Evolutionary conservation across 2,888 invertebrate species (phyloP).

Genomic region (Agonopterix alstromeriana): DNA sequence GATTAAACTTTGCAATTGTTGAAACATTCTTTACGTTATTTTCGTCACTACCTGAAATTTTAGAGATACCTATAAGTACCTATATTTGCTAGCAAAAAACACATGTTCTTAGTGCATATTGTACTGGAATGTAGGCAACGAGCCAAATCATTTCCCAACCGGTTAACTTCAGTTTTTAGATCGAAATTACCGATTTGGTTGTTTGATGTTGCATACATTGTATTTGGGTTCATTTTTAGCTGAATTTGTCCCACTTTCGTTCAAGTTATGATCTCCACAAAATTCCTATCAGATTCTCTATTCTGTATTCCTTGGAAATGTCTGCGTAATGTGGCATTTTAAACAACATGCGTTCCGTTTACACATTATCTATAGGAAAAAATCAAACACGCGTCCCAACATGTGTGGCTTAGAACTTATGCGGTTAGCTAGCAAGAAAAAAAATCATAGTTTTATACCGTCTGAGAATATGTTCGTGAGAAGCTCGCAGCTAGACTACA

Average conservation of each 20-base stretch:
- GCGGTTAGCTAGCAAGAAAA: slow-evolving; percentile 38
- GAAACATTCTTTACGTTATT: slow-evolving; percentile 20
- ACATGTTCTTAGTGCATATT: no score
- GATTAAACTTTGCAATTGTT: slow-evolving; percentile 1
- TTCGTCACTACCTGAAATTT: slow-evolving; percentile 46
- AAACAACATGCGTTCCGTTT: slow-evolving; percentile 21
- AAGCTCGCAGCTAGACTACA: no score
- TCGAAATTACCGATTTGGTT: slow-evolving; percentile 39
- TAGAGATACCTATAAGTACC: slow-evolving; percentile 21
- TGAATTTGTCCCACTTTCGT: slow-evolving; percentile 6
- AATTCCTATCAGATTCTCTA: no score
- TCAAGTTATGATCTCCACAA: no score
- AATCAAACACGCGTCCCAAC: slow-evolving; percentile 27
- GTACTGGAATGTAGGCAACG: no score
- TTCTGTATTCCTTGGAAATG: slow-evolving; percentile 4
- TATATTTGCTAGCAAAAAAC: slow-evolving; percentile 22
- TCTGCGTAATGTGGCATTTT: slow-evolving; percentile 26
- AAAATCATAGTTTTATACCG: slow-evolving; percentile 28
- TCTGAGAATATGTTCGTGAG: slow-evolving; percentile 7
- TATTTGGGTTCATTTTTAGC: slow-evolving; percentile 1
- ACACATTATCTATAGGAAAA: slow-evolving; percentile 25
- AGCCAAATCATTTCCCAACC: no score
- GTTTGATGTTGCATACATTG: slow-evolving; percentile 7
- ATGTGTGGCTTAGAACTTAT: slow-evolving; percentile 34
- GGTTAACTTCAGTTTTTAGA: slow-evolving; percentile 25